Percentiles rank a stretch among this genome's conserved stretches.
Evolutionary conservation across 2,888 invertebrate species (phyloP).

Genomic region (Laothoe populi): DNA sequence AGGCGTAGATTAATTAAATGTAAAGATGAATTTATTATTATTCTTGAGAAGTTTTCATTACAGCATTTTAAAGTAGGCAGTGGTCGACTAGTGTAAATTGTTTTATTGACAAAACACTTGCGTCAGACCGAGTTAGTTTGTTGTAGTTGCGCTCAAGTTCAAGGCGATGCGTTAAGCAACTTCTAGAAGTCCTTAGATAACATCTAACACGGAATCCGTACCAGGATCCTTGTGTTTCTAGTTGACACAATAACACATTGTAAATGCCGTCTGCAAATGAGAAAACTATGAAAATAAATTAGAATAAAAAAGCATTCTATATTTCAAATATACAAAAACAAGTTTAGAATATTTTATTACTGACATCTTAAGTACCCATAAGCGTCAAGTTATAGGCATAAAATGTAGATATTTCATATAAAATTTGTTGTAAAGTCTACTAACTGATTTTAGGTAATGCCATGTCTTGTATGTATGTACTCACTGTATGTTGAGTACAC

Average conservation of each 20-base stretch:
- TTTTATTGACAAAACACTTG: constrained; percentile 72
- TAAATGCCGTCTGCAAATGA: neutral
- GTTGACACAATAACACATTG: neutral
- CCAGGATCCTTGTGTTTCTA: neutral
- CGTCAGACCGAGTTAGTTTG: constrained; percentile 55
- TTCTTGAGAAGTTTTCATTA: too few relatives aligned
- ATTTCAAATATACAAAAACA: neutral
- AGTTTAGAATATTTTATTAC: neutral
- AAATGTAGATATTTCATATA: neutral
- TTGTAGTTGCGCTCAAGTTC: constrained; percentile 62
- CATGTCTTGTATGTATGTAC: constrained; percentile 48
- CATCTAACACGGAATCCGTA: neutral
- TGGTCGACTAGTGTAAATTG: constrained; percentile 59
- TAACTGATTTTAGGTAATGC: neutral
- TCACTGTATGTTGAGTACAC: constrained; percentile 62
- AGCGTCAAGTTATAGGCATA: too few relatives aligned
- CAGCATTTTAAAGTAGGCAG: constrained; percentile 13
- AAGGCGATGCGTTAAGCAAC: constrained; percentile 56
- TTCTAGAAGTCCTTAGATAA: neutral
- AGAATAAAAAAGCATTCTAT: neutral
- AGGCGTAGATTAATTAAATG: neutral
- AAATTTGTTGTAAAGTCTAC: neutral
- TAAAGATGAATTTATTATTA: too few relatives aligned
- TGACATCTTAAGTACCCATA: neutral
- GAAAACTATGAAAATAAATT: neutral